Evolutionary conservation across 2,113 vertebrate genomes (phyloP), one percentile per base, ranked within the genome.

Genomic region (Junco hyemalis): DNA sequence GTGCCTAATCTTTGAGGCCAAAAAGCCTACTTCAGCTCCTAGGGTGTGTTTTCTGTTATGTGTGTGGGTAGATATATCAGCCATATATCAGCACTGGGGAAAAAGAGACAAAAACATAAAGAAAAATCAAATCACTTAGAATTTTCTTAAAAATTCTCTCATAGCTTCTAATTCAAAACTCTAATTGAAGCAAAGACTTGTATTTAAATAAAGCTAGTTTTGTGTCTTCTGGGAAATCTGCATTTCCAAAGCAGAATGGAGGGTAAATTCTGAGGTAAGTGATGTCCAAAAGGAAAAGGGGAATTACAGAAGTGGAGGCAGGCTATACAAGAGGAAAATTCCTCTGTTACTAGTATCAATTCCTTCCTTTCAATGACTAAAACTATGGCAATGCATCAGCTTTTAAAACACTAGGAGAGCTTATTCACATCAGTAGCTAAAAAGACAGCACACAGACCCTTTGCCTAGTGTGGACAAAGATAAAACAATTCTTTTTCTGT

Each of bases 41-140:
- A 61, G 33, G 15, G 14, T 90, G 31, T 29, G 9, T 92, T 93
- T 97, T 94, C 70, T 95, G n/a, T 81, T 65, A 57, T 22, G 63
- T 17, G 5, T 36, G 36, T 71, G 31, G 87, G 64, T 82, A 94
- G 50, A 85, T 9, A 47, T 44, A 91, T 20, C 61, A 92, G 26
- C 21, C 78, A 61, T 44, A 87, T 61, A 90, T 61, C 36, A 45
- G 9, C 18, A 26, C 13, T 45, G 26, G 16, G 11, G 2, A 5
- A 5, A 35, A 69, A 81, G 42, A 42, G 18, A 1, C 24, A 63
- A 48, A 81, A 86, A 48, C 3, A 16, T 59, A 35, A 72, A 29
- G 23, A 80, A 73, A 50, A 51, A 59, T 60, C 47, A 79, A 56
- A 85, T 29, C 8, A 12, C 54, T 71, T 54, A 20, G 14, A 61